Conservation (phyloP, 1,140 invertebrate genomes). For the Pectinophora gossypiella region DNA sequence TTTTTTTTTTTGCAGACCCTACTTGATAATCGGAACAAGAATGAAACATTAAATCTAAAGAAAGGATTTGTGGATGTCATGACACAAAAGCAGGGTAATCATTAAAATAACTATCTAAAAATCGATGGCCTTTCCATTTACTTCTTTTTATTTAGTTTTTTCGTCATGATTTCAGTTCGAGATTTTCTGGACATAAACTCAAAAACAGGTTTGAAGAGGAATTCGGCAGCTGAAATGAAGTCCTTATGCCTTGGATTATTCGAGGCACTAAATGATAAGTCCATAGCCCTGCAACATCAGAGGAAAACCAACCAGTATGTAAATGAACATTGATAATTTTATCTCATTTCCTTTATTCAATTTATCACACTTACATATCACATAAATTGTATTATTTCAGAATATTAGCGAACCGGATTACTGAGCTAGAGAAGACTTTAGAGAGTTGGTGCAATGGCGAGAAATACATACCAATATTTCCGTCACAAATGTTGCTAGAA, state of each 20-base stretch:
- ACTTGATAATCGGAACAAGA: conserved; percentile 54
- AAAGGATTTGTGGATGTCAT: conserved; percentile 57
- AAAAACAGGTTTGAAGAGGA: conserved; percentile 79
- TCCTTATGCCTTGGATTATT: conserved; percentile 85
- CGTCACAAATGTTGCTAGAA: conserved; percentile 69
- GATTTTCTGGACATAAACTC: conserved; percentile 79
- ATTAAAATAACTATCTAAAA: too few relatives aligned
- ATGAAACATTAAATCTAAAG: conserved; percentile 43
- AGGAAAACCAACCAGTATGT: conserved; percentile 83
- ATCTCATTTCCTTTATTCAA: background rate
- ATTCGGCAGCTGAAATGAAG: conserved; percentile 84
- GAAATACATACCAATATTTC: conserved; percentile 65
- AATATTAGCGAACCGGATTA: conserved; percentile 67
- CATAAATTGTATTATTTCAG: conserved; percentile 28
- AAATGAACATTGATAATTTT: conserved; percentile 2
- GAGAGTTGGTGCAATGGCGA: conserved; percentile 67
- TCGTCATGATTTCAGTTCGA: conserved; percentile 76
- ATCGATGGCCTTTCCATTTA: too few relatives aligned
- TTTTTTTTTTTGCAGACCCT: conserved; percentile 43
- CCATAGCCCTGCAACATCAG: conserved; percentile 86
- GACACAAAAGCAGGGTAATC: conserved; percentile 66
- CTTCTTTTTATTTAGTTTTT: too few relatives aligned
- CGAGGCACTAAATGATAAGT: conserved; percentile 91
- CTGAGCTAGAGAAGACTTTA: conserved; percentile 67
- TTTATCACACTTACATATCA: too few relatives aligned